These are phyloP conservation scores for Danio albolineatus DNA, from an alignment of 2,797 vertebrate species.

Conservation along the genomic window DNA sequence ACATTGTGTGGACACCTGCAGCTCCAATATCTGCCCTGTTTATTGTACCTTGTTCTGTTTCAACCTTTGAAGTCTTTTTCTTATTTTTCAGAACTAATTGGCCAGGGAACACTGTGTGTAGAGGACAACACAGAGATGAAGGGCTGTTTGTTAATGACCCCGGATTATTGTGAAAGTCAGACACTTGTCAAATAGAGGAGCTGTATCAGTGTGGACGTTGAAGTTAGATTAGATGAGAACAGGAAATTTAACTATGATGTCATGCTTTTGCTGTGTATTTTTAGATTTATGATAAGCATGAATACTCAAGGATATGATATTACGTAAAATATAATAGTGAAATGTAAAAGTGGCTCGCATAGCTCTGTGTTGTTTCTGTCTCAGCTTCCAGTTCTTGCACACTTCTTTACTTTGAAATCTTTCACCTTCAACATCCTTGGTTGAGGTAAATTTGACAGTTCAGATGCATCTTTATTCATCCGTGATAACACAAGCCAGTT, in stretches of 20 bases:
- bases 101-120: conserved; percentile 1
- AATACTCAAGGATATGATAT: not conserved
- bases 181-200: not conserved
- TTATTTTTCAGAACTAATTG: conserved; percentile 32
- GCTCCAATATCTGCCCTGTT: conserved; percentile 55
- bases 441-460: not conserved
- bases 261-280: too few relatives aligned
- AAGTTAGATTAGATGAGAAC: not conserved
- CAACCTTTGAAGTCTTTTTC: conserved; percentile 58
- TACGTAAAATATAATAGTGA: not conserved
- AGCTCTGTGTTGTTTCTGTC: not conserved
- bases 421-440: not conserved
- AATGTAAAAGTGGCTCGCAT: not conserved
- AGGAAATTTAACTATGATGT: not conserved
- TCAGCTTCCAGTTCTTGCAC: not conserved
- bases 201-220: not conserved
- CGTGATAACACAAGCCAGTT: not conserved
- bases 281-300: not conserved
- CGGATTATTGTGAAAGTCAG: conserved; percentile 26
- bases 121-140: conserved; percentile 25
- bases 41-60: conserved; percentile 38
- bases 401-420: not conserved
- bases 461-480: not conserved
- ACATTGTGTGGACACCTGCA: conserved; percentile 70
- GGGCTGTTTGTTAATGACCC: conserved; percentile 34